A percentile compares a stretch with the other conserved stretches of the same genome.
These are phyloP conservation scores for Dolichallabes microphthalmus DNA, from an alignment of 2,113 vertebrate species.

Conservation along the genomic window DNA sequence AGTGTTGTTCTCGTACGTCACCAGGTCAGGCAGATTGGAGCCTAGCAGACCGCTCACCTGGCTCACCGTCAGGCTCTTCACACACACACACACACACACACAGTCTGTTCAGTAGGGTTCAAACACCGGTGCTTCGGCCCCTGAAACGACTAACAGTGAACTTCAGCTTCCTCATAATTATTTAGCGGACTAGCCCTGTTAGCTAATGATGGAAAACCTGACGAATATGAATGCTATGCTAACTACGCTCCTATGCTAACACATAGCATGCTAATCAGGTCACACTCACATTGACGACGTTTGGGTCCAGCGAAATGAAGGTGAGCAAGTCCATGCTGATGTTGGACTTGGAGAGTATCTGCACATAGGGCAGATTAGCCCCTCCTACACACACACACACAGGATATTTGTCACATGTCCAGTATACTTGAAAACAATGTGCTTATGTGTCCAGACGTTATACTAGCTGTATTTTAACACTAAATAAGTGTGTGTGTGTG, in stretches of 20 bases:
- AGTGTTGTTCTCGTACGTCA: conserved; percentile 58
- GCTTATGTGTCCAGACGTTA: neutral
- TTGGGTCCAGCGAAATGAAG: conserved; percentile 57
- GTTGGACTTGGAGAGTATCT: conserved; percentile 32
- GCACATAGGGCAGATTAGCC: conserved; percentile 17
- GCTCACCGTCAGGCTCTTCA: conserved; percentile 59
- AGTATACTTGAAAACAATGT: neutral
- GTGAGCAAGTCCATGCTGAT: conserved; percentile 65
- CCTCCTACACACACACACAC: conserved; percentile 57
- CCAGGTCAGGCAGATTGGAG: conserved; percentile 56
- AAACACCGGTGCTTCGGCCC: neutral
- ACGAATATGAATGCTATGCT: neutral
- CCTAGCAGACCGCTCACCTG: conserved; percentile 64
- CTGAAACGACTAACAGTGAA: neutral
- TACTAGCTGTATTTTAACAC: neutral
- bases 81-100: conserved; percentile 25
- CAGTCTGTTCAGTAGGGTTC: neutral
- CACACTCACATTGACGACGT: conserved; percentile 62
- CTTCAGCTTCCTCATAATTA: too few relatives aligned
- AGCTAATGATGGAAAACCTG: neutral
- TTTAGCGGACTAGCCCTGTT: too few relatives aligned
- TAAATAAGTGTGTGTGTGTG: neutral
- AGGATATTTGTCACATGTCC: neutral
- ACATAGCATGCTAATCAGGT: neutral
- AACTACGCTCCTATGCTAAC: neutral